These are phyloP conservation scores for Pheosia tremula DNA, from an alignment of 2,888 invertebrate genomes.

Conservation along the genomic window DNA sequence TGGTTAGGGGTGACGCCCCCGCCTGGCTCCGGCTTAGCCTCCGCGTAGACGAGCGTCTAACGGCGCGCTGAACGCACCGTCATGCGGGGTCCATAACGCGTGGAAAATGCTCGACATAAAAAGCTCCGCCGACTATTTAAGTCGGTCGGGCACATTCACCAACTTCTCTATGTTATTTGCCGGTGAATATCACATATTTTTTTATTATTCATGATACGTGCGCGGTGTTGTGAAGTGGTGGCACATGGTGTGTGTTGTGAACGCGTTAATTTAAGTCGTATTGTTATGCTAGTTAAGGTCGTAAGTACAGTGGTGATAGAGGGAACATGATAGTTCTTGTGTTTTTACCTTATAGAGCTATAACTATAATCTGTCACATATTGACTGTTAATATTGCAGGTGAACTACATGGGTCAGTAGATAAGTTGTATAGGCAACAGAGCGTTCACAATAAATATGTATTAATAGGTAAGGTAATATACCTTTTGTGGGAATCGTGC, in stretches of 20 bases:
- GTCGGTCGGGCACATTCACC: constrained; percentile 95
- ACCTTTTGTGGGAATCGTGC: too few species aligned
- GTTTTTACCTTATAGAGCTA: neutral
- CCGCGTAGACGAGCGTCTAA: constrained; percentile 19
- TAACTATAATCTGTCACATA: too few species aligned
- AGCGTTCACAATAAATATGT: too few species aligned
- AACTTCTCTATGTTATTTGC: constrained; percentile 98
- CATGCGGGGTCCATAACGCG: constrained; percentile 62
- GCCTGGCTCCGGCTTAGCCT: constrained; percentile 7
- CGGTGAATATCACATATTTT: constrained; percentile 86
- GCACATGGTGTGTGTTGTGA: constrained; percentile 42
- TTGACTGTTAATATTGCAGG: too few species aligned
- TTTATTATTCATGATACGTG: constrained; percentile 34
- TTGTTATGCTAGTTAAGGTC: constrained; percentile 22
- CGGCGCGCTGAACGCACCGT: constrained; percentile 58
- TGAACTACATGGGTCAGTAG: too few species aligned
- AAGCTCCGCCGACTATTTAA: constrained; percentile 95
- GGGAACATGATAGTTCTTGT: neutral
- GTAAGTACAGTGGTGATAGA: constrained; percentile 40
- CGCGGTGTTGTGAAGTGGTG: constrained; percentile 52
- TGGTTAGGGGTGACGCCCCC: constrained; percentile 48
- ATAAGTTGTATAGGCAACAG: too few species aligned
- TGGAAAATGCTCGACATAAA: constrained; percentile 94
- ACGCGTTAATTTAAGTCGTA: constrained; percentile 9
- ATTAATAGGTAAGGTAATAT: too few species aligned